phyloP scores from a whole-genome alignment of 2,888 invertebrate genomes.

The Isoperla grammatica region DNA sequence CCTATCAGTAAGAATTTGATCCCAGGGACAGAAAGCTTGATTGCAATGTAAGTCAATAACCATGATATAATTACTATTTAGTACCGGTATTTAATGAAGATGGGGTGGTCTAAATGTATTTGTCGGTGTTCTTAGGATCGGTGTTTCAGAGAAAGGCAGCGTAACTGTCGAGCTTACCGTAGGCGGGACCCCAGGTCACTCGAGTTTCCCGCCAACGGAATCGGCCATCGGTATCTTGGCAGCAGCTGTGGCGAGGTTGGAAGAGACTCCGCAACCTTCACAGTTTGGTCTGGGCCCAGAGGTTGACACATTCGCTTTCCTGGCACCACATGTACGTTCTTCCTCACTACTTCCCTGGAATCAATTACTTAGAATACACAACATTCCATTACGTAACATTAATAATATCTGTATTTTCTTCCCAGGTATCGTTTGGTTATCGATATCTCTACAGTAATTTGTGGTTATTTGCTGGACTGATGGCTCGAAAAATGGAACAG shows the following conservation, averaged over 20 bases:
- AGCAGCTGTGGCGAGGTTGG: constrained; percentile 43
- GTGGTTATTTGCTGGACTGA: constrained; percentile 45
- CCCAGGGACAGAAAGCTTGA: constrained; percentile 41
- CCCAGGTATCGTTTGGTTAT: constrained; percentile 36
- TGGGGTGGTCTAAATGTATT: background rate
- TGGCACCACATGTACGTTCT: constrained; percentile 33
- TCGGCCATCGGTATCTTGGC: constrained; percentile 45
- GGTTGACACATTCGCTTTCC: constrained; percentile 31
- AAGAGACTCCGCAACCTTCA: constrained; percentile 43
- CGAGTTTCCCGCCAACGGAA: constrained; percentile 45
- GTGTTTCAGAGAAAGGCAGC: constrained; percentile 46
- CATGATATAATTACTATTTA: background rate
- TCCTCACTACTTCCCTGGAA: background rate
- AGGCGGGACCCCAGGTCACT: constrained; percentile 43
- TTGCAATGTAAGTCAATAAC: constrained; percentile 1
- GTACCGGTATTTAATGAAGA: background rate
- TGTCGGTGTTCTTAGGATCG: constrained; percentile 38
- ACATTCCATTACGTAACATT: too few species aligned
- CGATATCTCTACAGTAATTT: constrained; percentile 43
- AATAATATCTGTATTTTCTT: constrained; percentile 6
- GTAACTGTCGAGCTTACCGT: constrained; percentile 42
- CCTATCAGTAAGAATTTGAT: constrained; percentile 41
- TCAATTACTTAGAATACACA: background rate
- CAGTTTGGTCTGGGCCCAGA: constrained; percentile 37
- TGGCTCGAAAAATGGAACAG: constrained; percentile 38